Evolutionary conservation across 2,797 vertebrate genomes (phyloP), one percentile per base, ranked within the genome.

Genomic region (Lindbergichthys nudifrons): DNA sequence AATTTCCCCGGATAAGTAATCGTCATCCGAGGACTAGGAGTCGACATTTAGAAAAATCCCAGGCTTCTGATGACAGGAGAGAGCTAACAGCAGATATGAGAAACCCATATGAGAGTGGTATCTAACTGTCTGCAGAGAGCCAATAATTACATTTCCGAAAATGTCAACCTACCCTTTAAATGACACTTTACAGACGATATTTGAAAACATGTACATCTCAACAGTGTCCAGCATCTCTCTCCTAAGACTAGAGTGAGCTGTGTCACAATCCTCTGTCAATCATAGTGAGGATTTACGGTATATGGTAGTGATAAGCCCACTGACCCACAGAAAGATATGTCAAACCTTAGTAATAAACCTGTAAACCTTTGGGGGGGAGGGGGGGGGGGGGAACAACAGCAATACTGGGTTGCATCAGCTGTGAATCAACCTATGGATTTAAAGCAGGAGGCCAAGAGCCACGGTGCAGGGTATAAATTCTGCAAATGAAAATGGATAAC

Each of bases 401-500:
- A 77, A 70, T 76, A 41, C 61, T 13, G 53, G 57, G 69, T 75
- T 75, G 79, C 83, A 68, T 84, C 70, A 83, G 86, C 75, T 82
- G 80, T 82, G 81, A 89, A 89, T 89, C 88, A 88, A 66, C 62
- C 18, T 79, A 86, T 81, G 61, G 80, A 88, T 89, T 90, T 84
- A 81, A 80, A 89, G 77, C 74, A 57, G 50, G 59, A 65, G 77
- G 45, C 81, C 71, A 73, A 64, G 73, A 83, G 77, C 83, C 58
- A 47, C n/a, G n/a, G 50, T 46, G 68, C 56, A 16, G 75, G 87
- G 61, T 74, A 74, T 90, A 88, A 86, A 91, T 89, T 87, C 51
- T 65, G 42, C 68, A 80, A 86, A 91, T 87, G 80, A 85, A 90
- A 90, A 87, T 84, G 71, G 64, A 89, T 86, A 84, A 85, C 83